Conservation (phyloP, 2,888 invertebrate species). For the Caenorhabditis sp. region DNA sequence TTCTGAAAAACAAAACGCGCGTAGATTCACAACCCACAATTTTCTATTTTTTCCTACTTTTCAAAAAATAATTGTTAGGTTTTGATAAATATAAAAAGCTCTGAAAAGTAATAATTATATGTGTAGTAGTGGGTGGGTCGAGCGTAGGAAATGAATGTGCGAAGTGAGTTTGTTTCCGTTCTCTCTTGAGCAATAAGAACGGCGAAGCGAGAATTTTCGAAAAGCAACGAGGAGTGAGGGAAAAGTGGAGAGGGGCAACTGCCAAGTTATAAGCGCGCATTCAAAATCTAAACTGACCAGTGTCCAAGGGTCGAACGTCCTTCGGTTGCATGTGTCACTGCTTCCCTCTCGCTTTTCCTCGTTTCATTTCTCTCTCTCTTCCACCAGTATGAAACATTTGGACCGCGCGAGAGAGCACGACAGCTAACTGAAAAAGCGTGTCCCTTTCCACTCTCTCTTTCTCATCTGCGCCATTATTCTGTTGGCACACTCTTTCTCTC, state of each 20-base stretch:
- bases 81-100: not conserved
- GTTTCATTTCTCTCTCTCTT: constrained; percentile 28
- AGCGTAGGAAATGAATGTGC: constrained; percentile 18
- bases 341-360: constrained; percentile 9
- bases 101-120: not conserved
- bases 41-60: too few relatives aligned
- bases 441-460: constrained; percentile 10
- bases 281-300: constrained; percentile 53
- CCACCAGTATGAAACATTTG: constrained; percentile 53
- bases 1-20: constrained; percentile 16
- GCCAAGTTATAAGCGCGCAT: constrained; percentile 50
- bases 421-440: constrained; percentile 20
- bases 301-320: constrained; percentile 44
- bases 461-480: constrained; percentile 52
- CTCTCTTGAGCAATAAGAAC: not conserved
- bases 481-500: constrained; percentile 40
- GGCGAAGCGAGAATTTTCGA: constrained; percentile 22
- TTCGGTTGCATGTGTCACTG: constrained; percentile 20
- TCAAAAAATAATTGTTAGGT: too few relatives aligned
- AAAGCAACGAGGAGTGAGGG: constrained; percentile 16
- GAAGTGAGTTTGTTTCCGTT: constrained; percentile 12
- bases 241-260: constrained; percentile 20
- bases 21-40: not conserved
- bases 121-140: not conserved
- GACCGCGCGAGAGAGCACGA: constrained; percentile 43